These are phyloP conservation scores for Scophthalmus maximus DNA, from an alignment of 2,113 vertebrate genomes.

Conservation along the genomic window DNA sequence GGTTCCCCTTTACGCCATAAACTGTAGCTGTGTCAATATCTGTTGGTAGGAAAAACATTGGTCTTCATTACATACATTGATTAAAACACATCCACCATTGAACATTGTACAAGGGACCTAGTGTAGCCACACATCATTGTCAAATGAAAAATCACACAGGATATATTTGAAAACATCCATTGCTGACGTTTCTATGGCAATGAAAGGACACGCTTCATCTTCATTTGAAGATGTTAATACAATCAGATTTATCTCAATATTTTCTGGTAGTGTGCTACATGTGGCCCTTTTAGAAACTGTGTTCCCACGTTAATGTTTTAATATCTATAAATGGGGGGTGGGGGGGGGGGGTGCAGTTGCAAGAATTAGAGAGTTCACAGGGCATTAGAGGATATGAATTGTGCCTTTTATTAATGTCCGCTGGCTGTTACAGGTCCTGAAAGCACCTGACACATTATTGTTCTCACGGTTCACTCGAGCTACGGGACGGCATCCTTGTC, in stretches of 20 bases:
- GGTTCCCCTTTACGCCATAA: background rate
- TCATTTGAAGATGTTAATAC: no score
- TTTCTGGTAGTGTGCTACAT: background rate
- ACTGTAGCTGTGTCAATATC: background rate
- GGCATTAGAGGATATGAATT: background rate
- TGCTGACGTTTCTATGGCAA: no score
- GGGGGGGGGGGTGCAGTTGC: background rate
- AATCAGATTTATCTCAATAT: background rate
- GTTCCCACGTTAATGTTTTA: background rate
- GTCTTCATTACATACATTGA: background rate
- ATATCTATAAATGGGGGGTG: background rate
- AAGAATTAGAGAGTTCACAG: background rate
- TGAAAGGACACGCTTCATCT: background rate
- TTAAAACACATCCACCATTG: background rate
- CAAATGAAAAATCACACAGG: no score
- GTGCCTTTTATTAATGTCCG: background rate
- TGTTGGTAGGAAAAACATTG: background rate
- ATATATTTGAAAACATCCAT: no score
- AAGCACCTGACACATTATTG: background rate
- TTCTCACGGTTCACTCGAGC: slow-evolving; percentile 10
- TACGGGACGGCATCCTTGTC: slow-evolving; percentile 6
- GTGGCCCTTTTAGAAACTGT: no score
- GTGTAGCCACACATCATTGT: no score
- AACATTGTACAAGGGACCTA: background rate
- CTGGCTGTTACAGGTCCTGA: background rate